Percentiles rank a stretch among this genome's conserved stretches.
These are phyloP conservation scores for Paratrypauchen microcephalus DNA, from an alignment of 2,797 vertebrate genomes.

Conservation along the genomic window DNA sequence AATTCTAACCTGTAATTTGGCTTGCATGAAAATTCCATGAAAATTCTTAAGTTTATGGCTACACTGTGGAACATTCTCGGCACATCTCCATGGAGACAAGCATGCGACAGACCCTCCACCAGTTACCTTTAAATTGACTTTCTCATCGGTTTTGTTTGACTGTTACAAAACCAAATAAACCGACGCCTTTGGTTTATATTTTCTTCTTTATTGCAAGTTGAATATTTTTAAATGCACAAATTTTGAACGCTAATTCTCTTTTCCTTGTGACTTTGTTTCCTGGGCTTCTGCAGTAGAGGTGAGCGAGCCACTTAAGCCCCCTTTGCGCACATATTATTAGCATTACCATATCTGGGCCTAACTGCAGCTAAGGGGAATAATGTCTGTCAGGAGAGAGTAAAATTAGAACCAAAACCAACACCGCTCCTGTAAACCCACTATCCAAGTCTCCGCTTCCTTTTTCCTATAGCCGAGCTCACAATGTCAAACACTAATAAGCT, in stretches of 20 bases:
- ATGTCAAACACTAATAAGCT: slow-evolving; percentile 71
- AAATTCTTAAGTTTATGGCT: too few species aligned
- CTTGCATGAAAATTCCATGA: too few species aligned
- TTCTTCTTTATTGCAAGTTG: too few species aligned
- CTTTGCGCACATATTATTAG: slow-evolving; percentile 59
- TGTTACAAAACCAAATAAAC: too few species aligned
- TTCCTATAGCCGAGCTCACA: slow-evolving; percentile 57
- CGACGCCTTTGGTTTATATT: too few species aligned
- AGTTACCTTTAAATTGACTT: too few species aligned
- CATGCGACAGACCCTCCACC: too few species aligned
- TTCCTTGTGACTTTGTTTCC: slow-evolving; percentile 26
- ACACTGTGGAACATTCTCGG: too few species aligned
- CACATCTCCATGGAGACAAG: too few species aligned
- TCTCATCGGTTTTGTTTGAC: too few species aligned
- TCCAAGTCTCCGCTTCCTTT: slow-evolving; percentile 55
- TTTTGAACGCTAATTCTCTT: slow-evolving; percentile 16
- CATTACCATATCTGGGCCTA: slow-evolving; percentile 61
- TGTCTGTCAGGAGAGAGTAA: slow-evolving; percentile 69
- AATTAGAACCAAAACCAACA: slow-evolving; percentile 72
- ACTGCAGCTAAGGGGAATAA: slow-evolving; percentile 68
- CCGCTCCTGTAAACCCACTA: slow-evolving; percentile 60
- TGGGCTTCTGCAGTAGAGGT: slow-evolving; percentile 43
- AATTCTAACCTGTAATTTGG: too few species aligned
- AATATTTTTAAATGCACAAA: not conserved
- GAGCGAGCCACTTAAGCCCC: slow-evolving; percentile 56